Evolutionary conservation across 53 echinoderm and acorn worm species (phyloP).

Genomic region (Arbacia lixula): DNA sequence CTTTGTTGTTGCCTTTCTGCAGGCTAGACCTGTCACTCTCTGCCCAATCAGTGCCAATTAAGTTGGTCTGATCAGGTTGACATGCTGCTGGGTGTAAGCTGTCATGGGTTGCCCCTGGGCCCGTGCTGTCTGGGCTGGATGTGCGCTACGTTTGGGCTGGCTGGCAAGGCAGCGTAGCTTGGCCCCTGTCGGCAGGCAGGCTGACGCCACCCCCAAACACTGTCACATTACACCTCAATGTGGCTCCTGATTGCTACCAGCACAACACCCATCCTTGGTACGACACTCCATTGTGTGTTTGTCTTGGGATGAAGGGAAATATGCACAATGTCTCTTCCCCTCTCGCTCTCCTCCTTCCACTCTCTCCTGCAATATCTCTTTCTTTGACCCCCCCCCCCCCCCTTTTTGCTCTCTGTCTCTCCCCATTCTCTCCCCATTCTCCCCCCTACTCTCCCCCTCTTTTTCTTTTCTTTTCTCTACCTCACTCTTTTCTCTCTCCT

Average conservation of each 20-base stretch:
- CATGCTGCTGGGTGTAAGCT: slow-evolving; percentile 33
- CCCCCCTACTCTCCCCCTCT: background rate
- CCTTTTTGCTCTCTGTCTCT: background rate
- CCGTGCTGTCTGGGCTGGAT: slow-evolving; percentile 13
- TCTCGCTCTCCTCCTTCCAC: background rate
- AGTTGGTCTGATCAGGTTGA: slow-evolving; percentile 35
- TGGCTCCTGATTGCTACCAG: slow-evolving; percentile 39
- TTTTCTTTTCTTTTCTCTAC: background rate
- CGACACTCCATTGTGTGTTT: no score
- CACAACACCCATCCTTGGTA: slow-evolving; percentile 3
- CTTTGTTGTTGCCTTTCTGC: background rate
- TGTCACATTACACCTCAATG: slow-evolving; percentile 49
- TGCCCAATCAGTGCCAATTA: slow-evolving; percentile 49
- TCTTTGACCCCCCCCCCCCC: background rate
- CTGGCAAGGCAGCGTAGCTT: no score
- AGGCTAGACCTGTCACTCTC: slow-evolving; percentile 26
- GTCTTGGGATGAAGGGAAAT: slow-evolving; percentile 1
- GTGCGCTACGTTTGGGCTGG: background rate
- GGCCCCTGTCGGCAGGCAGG: slow-evolving; percentile 42
- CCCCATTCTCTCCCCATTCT: background rate
- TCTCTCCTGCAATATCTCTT: background rate
- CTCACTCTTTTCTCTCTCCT: background rate
- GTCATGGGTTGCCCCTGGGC: slow-evolving; percentile 29
- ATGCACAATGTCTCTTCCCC: background rate
- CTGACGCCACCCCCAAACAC: slow-evolving; percentile 44